These are phyloP conservation scores for Ips nitidus DNA, from an alignment of 1,140 invertebrate species.

Conservation along the genomic window DNA sequence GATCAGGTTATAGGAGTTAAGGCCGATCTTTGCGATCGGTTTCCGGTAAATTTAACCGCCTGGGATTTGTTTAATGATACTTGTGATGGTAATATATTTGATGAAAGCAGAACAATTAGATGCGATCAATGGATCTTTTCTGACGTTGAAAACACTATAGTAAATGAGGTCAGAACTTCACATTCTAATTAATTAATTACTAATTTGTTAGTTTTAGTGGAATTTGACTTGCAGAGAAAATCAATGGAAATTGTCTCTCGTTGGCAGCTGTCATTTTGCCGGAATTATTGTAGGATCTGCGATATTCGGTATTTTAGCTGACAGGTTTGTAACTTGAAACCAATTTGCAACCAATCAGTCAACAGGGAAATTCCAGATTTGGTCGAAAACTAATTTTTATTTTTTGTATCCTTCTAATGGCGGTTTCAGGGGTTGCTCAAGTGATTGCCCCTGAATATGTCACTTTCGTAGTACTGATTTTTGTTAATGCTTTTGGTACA, in stretches of 20 bases:
- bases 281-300: constrained; percentile 62
- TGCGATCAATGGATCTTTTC: constrained; percentile 58
- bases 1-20: constrained; percentile 38
- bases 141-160: constrained; percentile 57
- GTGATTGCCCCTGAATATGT: constrained; percentile 58
- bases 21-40: constrained; percentile 45
- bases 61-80: constrained; percentile 32
- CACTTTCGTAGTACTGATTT: constrained; percentile 59
- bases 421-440: constrained; percentile 57
- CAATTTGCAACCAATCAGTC: not conserved
- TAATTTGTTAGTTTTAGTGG: constrained; percentile 53
- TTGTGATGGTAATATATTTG: constrained; percentile 50
- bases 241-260: constrained; percentile 63
- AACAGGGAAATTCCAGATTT: constrained; percentile 52
- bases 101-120: constrained; percentile 37
- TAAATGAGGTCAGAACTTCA: constrained; percentile 55
- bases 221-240: constrained; percentile 61
- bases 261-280: constrained; percentile 64
- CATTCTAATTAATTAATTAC: not conserved
- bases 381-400: constrained; percentile 63
- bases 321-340: constrained; percentile 53
- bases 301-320: constrained; percentile 60
- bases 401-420: constrained; percentile 59
- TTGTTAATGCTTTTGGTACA: constrained; percentile 61
- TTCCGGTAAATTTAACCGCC: constrained; percentile 29